These are phyloP conservation scores for Cyphomyrus plagiostoma DNA, from an alignment of 2,113 vertebrate genomes.

Conservation along the genomic window DNA sequence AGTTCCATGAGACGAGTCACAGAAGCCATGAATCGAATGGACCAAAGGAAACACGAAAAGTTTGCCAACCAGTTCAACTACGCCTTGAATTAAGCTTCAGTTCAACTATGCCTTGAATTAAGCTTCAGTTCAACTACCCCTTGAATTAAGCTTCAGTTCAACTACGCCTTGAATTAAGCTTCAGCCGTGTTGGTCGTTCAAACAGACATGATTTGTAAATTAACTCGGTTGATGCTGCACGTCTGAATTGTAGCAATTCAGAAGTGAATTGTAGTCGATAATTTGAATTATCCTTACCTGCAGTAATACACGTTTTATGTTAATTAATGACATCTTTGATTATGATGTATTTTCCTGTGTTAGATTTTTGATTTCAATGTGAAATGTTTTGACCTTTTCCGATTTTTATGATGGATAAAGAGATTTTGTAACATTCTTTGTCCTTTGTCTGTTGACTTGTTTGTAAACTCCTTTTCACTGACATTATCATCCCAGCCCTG, in stretches of 20 bases:
- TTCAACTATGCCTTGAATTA: too few relatives aligned
- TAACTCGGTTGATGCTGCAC: too few relatives aligned
- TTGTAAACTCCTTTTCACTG: neutral
- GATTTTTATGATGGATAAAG: neutral
- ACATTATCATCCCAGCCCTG: neutral
- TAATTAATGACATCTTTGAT: neutral
- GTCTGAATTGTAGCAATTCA: neutral
- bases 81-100: conserved; percentile 64
- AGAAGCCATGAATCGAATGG: conserved; percentile 72
- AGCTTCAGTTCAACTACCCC: conserved; percentile 20
- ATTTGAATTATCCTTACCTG: neutral
- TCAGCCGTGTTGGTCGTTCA: neutral
- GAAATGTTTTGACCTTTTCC: neutral
- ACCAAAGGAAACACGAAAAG: conserved; percentile 84
- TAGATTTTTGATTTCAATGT: neutral
- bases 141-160: too few relatives aligned
- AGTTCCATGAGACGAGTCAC: conserved; percentile 71
- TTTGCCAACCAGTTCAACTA: conserved; percentile 98
- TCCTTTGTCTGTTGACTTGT: neutral
- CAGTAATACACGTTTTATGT: neutral
- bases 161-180: too few relatives aligned
- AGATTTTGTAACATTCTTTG: neutral
- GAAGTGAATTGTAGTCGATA: neutral
- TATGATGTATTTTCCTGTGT: neutral
- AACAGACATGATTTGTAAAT: neutral